phyloP scores from a whole-genome alignment of 2,797 vertebrate genomes.

The Cynopterus sphinx region DNA sequence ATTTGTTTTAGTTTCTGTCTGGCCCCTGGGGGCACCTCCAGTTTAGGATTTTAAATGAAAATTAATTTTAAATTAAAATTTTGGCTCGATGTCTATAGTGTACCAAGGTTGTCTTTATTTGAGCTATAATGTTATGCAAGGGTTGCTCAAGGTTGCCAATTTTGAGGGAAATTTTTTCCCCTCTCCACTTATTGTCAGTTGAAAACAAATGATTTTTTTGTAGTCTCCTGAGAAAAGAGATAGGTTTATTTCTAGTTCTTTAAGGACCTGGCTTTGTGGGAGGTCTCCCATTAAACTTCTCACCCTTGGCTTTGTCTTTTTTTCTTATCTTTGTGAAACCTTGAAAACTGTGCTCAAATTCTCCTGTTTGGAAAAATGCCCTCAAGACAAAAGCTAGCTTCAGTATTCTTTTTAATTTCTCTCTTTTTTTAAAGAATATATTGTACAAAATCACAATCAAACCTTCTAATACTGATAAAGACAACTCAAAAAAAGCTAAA shows the following conservation, averaged over 20 bases:
- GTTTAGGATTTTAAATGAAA: not conserved
- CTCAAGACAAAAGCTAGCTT: constrained; percentile 22
- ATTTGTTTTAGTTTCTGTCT: constrained; percentile 5
- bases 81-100: not conserved
- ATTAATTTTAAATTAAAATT: constrained; percentile 33
- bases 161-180: constrained; percentile 11
- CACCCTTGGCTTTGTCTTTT: constrained; percentile 30
- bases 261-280: constrained; percentile 15
- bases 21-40: not conserved
- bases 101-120: not conserved
- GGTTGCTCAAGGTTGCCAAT: constrained; percentile 12
- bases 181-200: not conserved
- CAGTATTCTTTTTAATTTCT: not conserved
- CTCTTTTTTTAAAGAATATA: not conserved
- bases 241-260: constrained; percentile 40
- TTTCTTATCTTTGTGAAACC: constrained; percentile 24
- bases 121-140: not conserved
- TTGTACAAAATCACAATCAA: not conserved
- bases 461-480: not conserved
- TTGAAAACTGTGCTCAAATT: constrained; percentile 34
- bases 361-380: constrained; percentile 10
- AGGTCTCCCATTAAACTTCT: constrained; percentile 18
- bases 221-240: not conserved
- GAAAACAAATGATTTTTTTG: not conserved
- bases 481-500: not conserved